Evolutionary conservation across 2,797 vertebrate genomes (phyloP).

Genomic region (Pempheris klunzingeri): DNA sequence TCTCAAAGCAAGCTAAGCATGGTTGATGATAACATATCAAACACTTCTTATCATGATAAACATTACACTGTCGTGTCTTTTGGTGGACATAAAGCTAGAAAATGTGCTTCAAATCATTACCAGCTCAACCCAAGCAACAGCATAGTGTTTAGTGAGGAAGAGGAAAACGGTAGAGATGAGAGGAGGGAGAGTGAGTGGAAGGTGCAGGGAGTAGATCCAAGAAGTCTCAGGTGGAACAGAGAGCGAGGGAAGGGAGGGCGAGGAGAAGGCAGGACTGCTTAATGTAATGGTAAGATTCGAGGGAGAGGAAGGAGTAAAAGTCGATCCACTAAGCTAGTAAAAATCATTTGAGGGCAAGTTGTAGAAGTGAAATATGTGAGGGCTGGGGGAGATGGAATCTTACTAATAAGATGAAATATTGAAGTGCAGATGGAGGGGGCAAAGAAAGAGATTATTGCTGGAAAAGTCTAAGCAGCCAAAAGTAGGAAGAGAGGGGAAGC

Average conservation of each 20-base stretch:
- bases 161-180: background rate
- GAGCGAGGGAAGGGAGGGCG: background rate
- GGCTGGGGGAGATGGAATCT: slow-evolving; percentile 14
- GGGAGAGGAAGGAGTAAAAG: background rate
- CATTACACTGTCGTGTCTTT: no score
- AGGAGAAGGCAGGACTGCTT: slow-evolving; percentile 18
- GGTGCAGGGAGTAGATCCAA: background rate
- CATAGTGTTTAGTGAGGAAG: background rate
- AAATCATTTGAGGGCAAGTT: slow-evolving; percentile 20
- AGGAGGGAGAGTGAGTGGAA: background rate
- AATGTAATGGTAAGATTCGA: slow-evolving; percentile 6
- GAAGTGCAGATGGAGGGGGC: slow-evolving; percentile 5
- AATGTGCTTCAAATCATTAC: no score
- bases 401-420: slow-evolving; percentile 7
- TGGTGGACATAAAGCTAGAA: background rate
- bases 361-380: slow-evolving; percentile 4
- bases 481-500: background rate
- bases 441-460: background rate
- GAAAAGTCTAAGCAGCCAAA: background rate
- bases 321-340: background rate
- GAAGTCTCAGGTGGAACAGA: slow-evolving; percentile 3
- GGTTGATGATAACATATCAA: no score
- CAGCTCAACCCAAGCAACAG: background rate
- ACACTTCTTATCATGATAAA: no score
- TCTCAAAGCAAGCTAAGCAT: background rate